A percentile compares a stretch with the other conserved stretches of the same genome.
Evolutionary conservation across 2,113 vertebrate species (phyloP).

Genomic region (Myodes glareolus): DNA sequence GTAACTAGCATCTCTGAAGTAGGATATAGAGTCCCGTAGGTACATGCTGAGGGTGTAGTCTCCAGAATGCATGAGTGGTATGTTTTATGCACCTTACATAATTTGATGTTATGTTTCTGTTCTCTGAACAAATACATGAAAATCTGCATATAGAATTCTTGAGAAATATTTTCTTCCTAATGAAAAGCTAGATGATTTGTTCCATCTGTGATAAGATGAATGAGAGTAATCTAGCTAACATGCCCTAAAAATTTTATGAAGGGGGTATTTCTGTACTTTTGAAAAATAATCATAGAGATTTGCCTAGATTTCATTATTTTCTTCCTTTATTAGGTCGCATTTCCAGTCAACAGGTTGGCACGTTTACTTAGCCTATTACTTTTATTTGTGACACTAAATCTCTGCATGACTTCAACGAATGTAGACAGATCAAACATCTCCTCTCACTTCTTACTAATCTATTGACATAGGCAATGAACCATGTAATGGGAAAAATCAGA

Average conservation of each 20-base stretch:
- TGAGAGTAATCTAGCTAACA: neutral
- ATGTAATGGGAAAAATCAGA: neutral
- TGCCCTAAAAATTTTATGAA: neutral
- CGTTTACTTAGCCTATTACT: conserved; percentile 24
- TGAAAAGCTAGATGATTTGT: neutral
- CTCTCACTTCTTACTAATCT: neutral
- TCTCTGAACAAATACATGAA: neutral
- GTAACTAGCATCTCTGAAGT: neutral
- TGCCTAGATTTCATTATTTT: neutral
- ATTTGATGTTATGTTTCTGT: neutral
- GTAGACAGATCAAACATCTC: neutral
- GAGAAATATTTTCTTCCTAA: neutral
- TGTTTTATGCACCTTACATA: neutral
- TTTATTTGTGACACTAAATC: conserved; percentile 18
- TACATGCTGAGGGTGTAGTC: neutral
- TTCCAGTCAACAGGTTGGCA: conserved; percentile 12
- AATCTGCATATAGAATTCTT: conserved; percentile 18
- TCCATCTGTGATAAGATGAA: neutral
- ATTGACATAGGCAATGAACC: neutral
- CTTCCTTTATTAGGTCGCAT: neutral
- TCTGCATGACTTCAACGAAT: neutral
- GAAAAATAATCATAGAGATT: neutral
- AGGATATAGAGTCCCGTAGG: neutral
- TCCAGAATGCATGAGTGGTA: neutral
- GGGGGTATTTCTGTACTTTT: neutral